Percentiles rank a stretch among this genome's conserved stretches.
Conservation (phyloP, 2,888 invertebrate species). For the Trichopoda pennipes region DNA sequence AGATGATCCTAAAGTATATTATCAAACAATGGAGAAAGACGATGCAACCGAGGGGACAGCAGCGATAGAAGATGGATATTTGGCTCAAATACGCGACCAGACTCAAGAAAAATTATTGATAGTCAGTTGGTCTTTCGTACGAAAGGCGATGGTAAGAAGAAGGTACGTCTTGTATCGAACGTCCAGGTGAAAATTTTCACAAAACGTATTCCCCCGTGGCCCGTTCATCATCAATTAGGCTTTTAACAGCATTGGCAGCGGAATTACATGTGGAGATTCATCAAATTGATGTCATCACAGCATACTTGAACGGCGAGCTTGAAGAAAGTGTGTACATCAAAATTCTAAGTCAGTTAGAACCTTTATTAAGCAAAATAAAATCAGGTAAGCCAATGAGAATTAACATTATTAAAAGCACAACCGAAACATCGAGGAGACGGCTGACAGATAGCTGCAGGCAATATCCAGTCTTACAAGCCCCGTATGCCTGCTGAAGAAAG, state of each 20-base stretch:
- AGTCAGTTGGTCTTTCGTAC: constrained; percentile 59
- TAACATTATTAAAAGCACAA: no score
- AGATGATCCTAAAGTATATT: constrained; percentile 32
- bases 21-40: constrained; percentile 18
- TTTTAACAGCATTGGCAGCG: not conserved
- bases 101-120: constrained; percentile 58
- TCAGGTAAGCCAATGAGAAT: no score
- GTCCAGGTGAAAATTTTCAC: constrained; percentile 25
- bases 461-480: no score
- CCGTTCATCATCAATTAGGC: not conserved
- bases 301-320: no score
- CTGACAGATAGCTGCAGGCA: no score
- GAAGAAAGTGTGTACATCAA: no score
- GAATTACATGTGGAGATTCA: no score
- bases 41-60: constrained; percentile 47
- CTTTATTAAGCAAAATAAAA: no score
- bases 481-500: no score
- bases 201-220: not conserved
- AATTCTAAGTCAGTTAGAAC: no score
- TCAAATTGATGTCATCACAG: no score
- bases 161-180: constrained; percentile 54
- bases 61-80: constrained; percentile 64
- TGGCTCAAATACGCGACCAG: constrained; percentile 54
- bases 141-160: constrained; percentile 49
- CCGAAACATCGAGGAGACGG: no score